Conservation (phyloP, 2,888 invertebrate genomes). For the Hirtodrosophila confusa region DNA sequence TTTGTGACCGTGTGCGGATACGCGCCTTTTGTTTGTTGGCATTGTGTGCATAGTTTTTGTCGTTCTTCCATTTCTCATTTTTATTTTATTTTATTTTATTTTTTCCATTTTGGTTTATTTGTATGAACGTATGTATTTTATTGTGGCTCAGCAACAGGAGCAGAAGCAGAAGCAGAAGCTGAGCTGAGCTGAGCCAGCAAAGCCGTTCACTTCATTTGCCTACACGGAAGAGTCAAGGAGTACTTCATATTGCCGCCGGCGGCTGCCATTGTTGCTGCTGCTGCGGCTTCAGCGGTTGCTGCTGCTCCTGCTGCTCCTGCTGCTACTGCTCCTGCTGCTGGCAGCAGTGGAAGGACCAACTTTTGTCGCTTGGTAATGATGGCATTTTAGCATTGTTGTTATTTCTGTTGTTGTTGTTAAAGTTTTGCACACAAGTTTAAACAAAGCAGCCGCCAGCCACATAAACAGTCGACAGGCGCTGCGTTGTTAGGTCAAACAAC, state of each 20-base stretch:
- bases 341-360: conserved; percentile 71
- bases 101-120: background rate
- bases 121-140: conserved; percentile 42
- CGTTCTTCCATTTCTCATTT: conserved; percentile 36
- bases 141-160: conserved; percentile 53
- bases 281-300: conserved; percentile 36
- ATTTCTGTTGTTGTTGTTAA: conserved; percentile 62
- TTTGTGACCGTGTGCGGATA: conserved; percentile 66
- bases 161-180: conserved; percentile 29
- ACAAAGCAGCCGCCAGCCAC: conserved; percentile 80
- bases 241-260: conserved; percentile 61
- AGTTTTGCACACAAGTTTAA: conserved; percentile 79
- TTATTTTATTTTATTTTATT: conserved; percentile 30
- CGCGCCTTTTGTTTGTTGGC: conserved; percentile 71
- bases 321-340: conserved; percentile 32
- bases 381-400: conserved; percentile 75
- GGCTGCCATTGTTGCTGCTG: conserved; percentile 59
- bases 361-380: conserved; percentile 80
- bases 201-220: conserved; percentile 77
- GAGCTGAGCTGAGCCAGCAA: conserved; percentile 14
- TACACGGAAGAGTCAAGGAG: conserved; percentile 76
- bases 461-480: conserved; percentile 77
- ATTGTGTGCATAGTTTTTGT: conserved; percentile 62
- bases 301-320: conserved; percentile 20
- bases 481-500: conserved; percentile 72